Evolutionary conservation across 2,797 vertebrate species (phyloP), one percentile per base, ranked within the genome.

Genomic region (Anas georgica): DNA sequence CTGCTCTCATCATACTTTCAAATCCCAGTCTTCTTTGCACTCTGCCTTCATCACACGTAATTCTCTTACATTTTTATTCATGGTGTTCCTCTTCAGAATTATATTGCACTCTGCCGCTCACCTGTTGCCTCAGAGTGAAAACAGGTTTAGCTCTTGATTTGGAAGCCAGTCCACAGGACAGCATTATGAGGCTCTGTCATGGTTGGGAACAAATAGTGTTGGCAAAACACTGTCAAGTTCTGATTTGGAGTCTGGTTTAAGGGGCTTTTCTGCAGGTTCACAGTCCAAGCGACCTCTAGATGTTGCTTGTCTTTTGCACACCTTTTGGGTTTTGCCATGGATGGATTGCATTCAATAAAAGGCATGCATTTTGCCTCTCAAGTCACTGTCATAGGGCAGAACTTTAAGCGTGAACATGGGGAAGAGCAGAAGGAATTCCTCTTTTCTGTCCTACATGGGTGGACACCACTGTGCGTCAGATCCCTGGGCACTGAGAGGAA

Each of bases 391-490:
- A 1, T 2, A 3, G 31, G 23, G 23, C 69, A 29, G 20, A 52
- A 11, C 17, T 81, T 43, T 37, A 31, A 43, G 52, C 7, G 14
- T 9, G 9, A 67, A 5, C 2, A 0, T 7, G 7, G 22, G 10
- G 9, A 3, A 62, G 7, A 10, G 23, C 28, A 41, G 23, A 31
- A 16, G 17, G 13, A 55, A 15, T 43, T 50, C 6, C 25, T 43
- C 12, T 31, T 11, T 45, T 25, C 26, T 26, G 14, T 55, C 33
- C 31, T 4, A 4, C 8, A 17, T 13, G 22, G 29, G 16, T 56
- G 5, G 20, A 25, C 8, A 9, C 1, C 3, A 43, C 3, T 1
- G 0, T 3, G 4, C 7, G 13, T 8, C 3, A 8, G 12, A 41
- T 10, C 20, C 17, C 3, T 6, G 37, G 2, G 10, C 3, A 20